Evolutionary conservation across 2,113 vertebrate genomes (phyloP).

Genomic region (Alethe diademata): DNA sequence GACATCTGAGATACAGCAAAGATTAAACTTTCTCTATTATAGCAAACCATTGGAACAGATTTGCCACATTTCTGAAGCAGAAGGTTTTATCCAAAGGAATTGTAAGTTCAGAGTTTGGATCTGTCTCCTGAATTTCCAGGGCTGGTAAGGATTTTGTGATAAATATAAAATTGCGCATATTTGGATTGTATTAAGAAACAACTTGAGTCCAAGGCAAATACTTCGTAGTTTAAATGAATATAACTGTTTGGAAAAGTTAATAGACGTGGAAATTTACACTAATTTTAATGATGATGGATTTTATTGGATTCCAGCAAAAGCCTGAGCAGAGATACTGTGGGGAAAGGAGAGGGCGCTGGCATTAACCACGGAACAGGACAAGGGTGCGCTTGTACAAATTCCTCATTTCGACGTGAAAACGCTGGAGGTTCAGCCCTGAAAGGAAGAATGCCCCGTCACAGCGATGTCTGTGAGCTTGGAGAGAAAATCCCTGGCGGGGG

Average conservation of each 20-base stretch:
- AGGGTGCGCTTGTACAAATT: background rate
- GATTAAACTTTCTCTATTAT: background rate
- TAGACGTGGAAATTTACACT: background rate
- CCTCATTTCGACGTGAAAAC: accelerated
- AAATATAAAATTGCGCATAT: background rate
- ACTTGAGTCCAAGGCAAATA: background rate
- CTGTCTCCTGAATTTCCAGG: background rate
- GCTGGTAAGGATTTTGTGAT: background rate
- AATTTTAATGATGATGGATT: background rate
- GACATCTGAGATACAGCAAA: background rate
- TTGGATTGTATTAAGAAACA: background rate
- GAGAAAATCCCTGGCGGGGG: background rate
- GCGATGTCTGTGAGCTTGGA: background rate
- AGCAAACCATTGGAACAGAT: background rate
- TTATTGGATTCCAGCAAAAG: background rate
- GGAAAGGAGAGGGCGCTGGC: too few species aligned
- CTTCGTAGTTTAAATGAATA: background rate
- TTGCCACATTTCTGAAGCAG: background rate
- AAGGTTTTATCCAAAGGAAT: background rate
- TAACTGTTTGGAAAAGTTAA: background rate
- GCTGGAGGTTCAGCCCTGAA: background rate
- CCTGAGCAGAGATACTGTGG: background rate
- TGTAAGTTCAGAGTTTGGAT: background rate
- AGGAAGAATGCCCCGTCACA: background rate
- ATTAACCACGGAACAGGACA: background rate